A percentile compares a stretch with the other conserved stretches of the same genome.
These are phyloP conservation scores for Notarius lentiginosus DNA, from an alignment of 2,113 vertebrate species.

Conservation along the genomic window DNA sequence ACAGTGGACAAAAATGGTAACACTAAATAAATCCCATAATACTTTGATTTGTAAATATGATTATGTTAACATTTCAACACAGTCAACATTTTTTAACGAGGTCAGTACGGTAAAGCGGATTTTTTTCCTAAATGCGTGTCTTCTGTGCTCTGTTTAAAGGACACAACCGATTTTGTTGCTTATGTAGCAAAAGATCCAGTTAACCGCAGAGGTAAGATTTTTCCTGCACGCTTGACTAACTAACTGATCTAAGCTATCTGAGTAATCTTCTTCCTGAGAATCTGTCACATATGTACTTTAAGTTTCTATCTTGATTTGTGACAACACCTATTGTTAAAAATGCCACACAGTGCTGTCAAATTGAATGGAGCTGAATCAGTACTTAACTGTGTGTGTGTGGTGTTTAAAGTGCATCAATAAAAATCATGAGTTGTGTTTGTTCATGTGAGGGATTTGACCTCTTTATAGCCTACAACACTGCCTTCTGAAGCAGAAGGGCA, in stretches of 20 bases:
- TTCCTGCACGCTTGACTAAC: background rate
- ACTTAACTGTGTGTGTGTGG: background rate
- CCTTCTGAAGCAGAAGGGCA: slow-evolving; percentile 22
- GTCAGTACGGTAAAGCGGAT: background rate
- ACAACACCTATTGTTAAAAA: background rate
- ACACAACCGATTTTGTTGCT: slow-evolving; percentile 94
- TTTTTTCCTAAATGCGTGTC: background rate
- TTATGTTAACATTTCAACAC: too few relatives aligned
- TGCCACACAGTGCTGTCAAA: background rate
- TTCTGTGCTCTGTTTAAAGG: slow-evolving; percentile 68
- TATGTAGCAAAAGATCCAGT: slow-evolving; percentile 98
- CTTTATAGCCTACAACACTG: slow-evolving; percentile 14
- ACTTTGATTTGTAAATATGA: background rate
- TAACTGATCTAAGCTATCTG: background rate
- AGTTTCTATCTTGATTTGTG: background rate
- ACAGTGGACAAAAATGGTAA: background rate
- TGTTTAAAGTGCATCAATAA: background rate
- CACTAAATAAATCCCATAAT: background rate
- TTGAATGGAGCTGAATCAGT: background rate
- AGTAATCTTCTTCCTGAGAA: background rate
- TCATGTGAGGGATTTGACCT: slow-evolving; percentile 27
- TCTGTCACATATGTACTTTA: background rate
- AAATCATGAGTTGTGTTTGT: background rate
- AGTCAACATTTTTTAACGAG: background rate
- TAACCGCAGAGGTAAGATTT: slow-evolving; percentile 88